Base-by-base conservation (phyloP, 1,140 invertebrate species). In the Ooceraea biroi region DNA sequence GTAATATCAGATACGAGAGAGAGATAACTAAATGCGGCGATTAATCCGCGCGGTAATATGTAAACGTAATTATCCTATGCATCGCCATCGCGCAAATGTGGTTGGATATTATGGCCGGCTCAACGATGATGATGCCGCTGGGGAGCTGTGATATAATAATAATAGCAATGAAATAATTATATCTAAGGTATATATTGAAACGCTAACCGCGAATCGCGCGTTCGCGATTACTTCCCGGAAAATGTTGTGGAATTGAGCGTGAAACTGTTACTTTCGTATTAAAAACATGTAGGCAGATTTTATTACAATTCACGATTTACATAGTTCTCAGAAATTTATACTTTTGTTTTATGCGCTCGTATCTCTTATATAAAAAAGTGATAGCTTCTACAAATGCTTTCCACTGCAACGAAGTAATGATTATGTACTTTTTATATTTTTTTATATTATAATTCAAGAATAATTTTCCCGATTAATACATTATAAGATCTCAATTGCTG, bases 21-120 rank as follows among this genome's bases (percentile, higher is more conserved):
- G 17, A 27, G 50, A 71, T 80, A 58, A 69, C 65, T 71, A 71
- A 80, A 80, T 19, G 25, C 63, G 11, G 12, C 76, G 65, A 78
- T 80, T 71, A 80, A 80, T 80, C 69, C 25, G 50, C 25, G 25
- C 25, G 27, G 48, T 50, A 41, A n/a, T 50, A 12, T 36, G 61
- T 44, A 12, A 50, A 41, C n/a, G 41, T 69, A 80, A 80, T 80
- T 71, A 71, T 7, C 19, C 2, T 27, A 41, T 25, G 61, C n/a
- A 27, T 57, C 22, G 30, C 27, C 61, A 4, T n/a, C 3, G 19
- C 74, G 50, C 7, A n/a, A 68, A 65, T 22, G 14, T 30, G 58
- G n/a, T 27, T 25, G 36, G 14, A 61, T 30, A 61, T 61, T 36
- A 68, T 8, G 36, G 68, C 1, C 17, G 52, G 14, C 30, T 36